Evolutionary conservation across 2,888 invertebrate species (phyloP).

Genomic region (Norana najaformis): DNA sequence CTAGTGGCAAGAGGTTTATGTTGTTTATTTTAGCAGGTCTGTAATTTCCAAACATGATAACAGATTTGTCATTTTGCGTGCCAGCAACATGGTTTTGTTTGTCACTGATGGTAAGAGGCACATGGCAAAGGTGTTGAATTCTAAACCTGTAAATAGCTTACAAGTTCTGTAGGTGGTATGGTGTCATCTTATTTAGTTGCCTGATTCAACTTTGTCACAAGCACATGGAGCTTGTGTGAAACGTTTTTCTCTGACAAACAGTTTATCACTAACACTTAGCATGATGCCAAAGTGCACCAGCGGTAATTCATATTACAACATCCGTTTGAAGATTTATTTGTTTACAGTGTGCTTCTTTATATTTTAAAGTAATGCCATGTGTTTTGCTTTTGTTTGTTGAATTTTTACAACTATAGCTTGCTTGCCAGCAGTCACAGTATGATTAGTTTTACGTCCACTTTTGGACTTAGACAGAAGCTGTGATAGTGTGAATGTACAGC

Average conservation of each 20-base stretch:
- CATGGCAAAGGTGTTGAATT: not conserved
- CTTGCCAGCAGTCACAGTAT: not conserved
- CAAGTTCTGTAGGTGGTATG: not conserved
- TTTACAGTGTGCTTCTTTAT: not conserved
- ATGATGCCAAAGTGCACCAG: not conserved
- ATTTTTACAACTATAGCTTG: not conserved
- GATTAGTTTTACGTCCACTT: not conserved
- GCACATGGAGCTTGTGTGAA: not conserved
- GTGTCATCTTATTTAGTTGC: not conserved
- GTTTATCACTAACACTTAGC: not conserved
- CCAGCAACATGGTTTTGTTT: not conserved
- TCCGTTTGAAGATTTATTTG: not conserved
- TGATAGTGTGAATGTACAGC: not conserved
- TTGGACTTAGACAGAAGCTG: not conserved
- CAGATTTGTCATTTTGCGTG: not conserved
- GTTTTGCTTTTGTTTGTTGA: not conserved
- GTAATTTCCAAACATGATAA: no score
- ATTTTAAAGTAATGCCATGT: not conserved
- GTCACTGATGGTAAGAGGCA: not conserved
- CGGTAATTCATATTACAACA: not conserved
- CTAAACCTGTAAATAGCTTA: not conserved
- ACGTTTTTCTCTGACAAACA: not conserved
- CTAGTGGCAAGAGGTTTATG: no score
- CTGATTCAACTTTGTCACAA: not conserved
- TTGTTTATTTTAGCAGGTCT: no score